Evolutionary conservation across 2,888 invertebrate species (phyloP).

Genomic region (Ganaspis brasiliensis): DNA sequence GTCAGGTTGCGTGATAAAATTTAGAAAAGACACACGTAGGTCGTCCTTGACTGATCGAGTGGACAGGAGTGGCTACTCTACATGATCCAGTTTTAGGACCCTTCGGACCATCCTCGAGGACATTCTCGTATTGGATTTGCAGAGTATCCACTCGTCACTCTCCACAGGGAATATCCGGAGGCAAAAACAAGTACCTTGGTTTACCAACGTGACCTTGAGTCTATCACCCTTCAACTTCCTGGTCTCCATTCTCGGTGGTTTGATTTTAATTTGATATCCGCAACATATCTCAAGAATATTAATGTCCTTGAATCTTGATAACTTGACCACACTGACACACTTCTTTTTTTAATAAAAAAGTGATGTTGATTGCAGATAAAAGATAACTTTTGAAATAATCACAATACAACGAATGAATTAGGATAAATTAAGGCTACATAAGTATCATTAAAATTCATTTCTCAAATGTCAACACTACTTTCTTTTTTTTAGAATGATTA

Average conservation of each 20-base stretch:
- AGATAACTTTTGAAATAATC: too few relatives aligned
- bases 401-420: too few relatives aligned
- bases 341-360: not conserved
- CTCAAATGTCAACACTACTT: too few relatives aligned
- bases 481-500: too few relatives aligned
- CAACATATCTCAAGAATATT: not conserved
- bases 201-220: slow-evolving; percentile 22
- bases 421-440: too few relatives aligned
- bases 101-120: slow-evolving; percentile 50
- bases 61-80: slow-evolving; percentile 57
- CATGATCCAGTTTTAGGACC: slow-evolving; percentile 56
- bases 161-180: slow-evolving; percentile 33
- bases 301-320: not conserved
- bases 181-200: slow-evolving; percentile 37
- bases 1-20: not conserved
- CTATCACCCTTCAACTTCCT: slow-evolving; percentile 15
- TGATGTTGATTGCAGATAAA: too few relatives aligned
- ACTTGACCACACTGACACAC: not conserved
- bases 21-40: not conserved
- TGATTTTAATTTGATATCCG: slow-evolving; percentile 17
- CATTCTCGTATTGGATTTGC: slow-evolving; percentile 56
- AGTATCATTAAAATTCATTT: too few relatives aligned
- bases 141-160: slow-evolving; percentile 47
- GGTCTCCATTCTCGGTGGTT: slow-evolving; percentile 5
- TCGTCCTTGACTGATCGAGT: slow-evolving; percentile 54